A percentile compares a stretch with the other conserved stretches of the same genome.
These are phyloP conservation scores for Monochamus saltuarius DNA, from an alignment of 1,140 invertebrate species.

Conservation along the genomic window DNA sequence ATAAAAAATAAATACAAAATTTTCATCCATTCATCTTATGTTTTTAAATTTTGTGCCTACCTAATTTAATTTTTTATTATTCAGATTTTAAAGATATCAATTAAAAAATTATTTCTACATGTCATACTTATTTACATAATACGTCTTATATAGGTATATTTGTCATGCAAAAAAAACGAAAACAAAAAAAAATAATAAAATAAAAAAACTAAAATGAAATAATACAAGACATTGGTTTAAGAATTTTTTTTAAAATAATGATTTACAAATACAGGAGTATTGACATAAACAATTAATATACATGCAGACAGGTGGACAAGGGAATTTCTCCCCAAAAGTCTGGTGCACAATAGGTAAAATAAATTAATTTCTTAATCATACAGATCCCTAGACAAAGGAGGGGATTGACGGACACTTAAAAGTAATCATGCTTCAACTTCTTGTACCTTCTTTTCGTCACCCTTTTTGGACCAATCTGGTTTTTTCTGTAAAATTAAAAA, in stretches of 20 bases:
- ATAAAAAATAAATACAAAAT: no score
- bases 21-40: no score
- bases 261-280: background rate
- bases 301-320: conserved; percentile 14
- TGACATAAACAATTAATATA: conserved; percentile 21
- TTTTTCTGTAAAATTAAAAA: conserved; percentile 72
- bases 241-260: conserved; percentile 12
- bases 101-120: no score
- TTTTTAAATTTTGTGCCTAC: no score
- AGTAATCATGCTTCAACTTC: conserved; percentile 75
- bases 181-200: conserved; percentile 3
- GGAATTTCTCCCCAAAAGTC: conserved; percentile 6
- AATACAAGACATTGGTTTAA: conserved; percentile 8
- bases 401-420: background rate
- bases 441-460: conserved; percentile 86
- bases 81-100: no score
- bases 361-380: conserved; percentile 15
- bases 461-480: conserved; percentile 88
- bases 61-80: no score
- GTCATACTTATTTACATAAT: no score
- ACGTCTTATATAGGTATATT: no score
- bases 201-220: conserved; percentile 16
- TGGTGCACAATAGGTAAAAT: conserved; percentile 14
- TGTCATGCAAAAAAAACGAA: background rate
- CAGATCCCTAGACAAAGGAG: background rate